Base-by-base conservation (phyloP, 2,888 invertebrate species). In the Slavum lentiscoides region DNA sequence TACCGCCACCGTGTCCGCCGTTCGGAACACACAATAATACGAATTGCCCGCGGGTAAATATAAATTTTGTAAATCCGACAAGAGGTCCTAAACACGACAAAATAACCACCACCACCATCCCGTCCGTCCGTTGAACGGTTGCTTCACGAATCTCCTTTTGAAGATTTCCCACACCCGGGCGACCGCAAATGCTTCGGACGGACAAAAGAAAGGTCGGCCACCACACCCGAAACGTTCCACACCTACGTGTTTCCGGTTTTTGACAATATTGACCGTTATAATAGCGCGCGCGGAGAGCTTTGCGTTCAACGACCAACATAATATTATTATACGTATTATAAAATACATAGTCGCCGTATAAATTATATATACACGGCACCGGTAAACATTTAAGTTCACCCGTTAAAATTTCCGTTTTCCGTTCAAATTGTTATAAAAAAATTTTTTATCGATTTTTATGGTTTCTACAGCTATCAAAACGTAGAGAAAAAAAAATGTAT, bases 241-340 rank as follows among this genome's bases (percentile, higher is more conserved):
- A 30, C 30, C 30, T 49, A 17, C 43, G 59, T 19, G 49, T 43
- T n/a, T 49, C 21, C 17, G 55, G 64, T 53, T 74, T 64, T 55
- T 55, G 74, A 37, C 64, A 55, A 21, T 30, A 30, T 53, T 53
- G 19, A 62, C 73, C 62, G 30, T 64, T 62, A 37, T 74, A 30
- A 30, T 64, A 8, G 53, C 30, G 19, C 8, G 11, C 9, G 19
- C 30, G 8, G 23, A 53, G n/a, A 61, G 8, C n/a, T 62, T 30
- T 13, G 17, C 15, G 19, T 61, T 62, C 43, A 59, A 73, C n/a
- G 53, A 70, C 30, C 2, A 30, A 30, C 30, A 30, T n/a, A n/a
- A n/a, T n/a, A n/a, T n/a, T n/a, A n/a, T n/a, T n/a, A n/a, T 4
- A 4, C 30, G 30, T 30, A 30, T 30, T 30, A 4, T 4, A 30